Conservation (phyloP, 1,140 invertebrate genomes). For the Andrena cerasifolii region DNA sequence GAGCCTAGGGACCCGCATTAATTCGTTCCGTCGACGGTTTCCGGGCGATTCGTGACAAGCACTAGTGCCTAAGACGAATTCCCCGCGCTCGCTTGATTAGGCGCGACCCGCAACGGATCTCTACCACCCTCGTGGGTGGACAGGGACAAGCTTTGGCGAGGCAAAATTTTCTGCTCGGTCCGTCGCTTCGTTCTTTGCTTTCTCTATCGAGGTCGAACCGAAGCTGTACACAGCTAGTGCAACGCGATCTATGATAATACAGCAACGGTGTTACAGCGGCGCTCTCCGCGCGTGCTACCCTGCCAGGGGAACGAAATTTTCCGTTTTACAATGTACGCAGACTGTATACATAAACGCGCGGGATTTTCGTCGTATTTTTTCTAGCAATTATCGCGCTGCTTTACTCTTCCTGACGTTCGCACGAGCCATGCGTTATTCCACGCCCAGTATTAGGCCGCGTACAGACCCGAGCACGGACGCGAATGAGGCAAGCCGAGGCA, state of each 20-base stretch:
- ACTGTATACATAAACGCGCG: conserved; percentile 12
- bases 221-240: not conserved
- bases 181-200: too few relatives aligned
- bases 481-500: too few relatives aligned
- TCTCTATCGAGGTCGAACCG: too few relatives aligned
- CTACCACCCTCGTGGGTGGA: too few relatives aligned
- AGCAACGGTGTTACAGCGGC: not conserved
- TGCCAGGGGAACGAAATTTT: not conserved
- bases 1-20: conserved; percentile 51
- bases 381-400: conserved; percentile 10
- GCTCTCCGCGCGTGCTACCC: not conserved
- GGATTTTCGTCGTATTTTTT: conserved; percentile 27
- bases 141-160: too few relatives aligned
- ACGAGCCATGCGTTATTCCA: too few relatives aligned
- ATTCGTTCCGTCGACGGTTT: conserved; percentile 53
- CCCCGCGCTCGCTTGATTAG: conserved; percentile 19
- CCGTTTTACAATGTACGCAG: conserved; percentile 13
- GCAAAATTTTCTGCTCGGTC: too few relatives aligned
- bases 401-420: not conserved
- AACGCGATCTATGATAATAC: conserved; percentile 4
- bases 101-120: not conserved
- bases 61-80: conserved; percentile 17
- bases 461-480: too few relatives aligned
- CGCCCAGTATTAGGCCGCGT: conserved; percentile 13
- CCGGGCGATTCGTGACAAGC: conserved; percentile 33